Conservation (phyloP, 2,113 vertebrate species). For the Zingel zingel region DNA sequence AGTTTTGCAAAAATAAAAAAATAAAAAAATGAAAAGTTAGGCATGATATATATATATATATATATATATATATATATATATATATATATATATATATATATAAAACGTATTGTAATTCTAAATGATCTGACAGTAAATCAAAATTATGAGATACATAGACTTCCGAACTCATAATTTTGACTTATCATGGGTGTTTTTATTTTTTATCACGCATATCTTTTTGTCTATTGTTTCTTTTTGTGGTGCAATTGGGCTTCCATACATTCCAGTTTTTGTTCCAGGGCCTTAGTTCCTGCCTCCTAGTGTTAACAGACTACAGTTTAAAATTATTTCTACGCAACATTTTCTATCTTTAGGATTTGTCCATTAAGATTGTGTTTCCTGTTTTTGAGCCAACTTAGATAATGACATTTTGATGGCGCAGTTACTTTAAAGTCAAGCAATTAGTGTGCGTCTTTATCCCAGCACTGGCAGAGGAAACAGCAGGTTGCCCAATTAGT, state of each 20-base stretch:
- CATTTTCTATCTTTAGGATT: background rate
- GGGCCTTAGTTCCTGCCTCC: background rate
- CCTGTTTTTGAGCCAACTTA: slow-evolving; percentile 17
- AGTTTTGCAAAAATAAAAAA: background rate
- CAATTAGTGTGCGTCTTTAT: slow-evolving; percentile 53
- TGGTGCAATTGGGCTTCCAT: background rate
- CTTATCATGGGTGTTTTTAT: background rate
- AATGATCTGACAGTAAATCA: background rate
- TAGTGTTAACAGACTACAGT: background rate
- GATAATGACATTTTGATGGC: slow-evolving; percentile 7
- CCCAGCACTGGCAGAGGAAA: slow-evolving; percentile 14
- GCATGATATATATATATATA: too few species aligned
- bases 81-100: too few species aligned
- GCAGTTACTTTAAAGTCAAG: slow-evolving; percentile 28
- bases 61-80: too few species aligned
- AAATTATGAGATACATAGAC: background rate
- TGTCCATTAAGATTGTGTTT: background rate
- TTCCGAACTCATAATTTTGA: background rate
- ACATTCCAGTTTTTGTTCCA: background rate
- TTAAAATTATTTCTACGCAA: background rate
- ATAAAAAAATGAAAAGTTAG: background rate
- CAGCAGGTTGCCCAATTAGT: slow-evolving; percentile 50
- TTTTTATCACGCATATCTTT: too few species aligned
- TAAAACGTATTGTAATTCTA: too few species aligned
- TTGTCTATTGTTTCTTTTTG: background rate